Conservation (phyloP, 2,797 vertebrate genomes). For the Fringilla coelebs region DNA sequence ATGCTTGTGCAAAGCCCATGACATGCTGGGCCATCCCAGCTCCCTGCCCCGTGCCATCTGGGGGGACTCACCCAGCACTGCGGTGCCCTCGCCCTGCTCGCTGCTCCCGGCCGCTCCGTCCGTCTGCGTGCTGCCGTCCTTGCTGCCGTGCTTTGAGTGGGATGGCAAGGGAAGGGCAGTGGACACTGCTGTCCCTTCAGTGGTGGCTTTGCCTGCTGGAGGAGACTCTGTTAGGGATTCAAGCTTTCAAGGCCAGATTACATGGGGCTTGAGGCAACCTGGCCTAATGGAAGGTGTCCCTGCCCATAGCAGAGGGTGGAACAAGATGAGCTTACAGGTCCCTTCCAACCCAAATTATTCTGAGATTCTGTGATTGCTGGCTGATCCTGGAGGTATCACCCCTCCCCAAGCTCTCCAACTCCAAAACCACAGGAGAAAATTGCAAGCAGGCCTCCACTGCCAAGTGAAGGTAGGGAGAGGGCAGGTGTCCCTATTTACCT, state of each 20-base stretch:
- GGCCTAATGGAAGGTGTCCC: background rate
- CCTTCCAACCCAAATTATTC: background rate
- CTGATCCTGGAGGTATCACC: background rate
- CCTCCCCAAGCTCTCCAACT: background rate
- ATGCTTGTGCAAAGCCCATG: background rate
- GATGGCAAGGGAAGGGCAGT: slow-evolving; percentile 21
- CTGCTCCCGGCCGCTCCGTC: slow-evolving; percentile 46
- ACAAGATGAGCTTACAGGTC: background rate
- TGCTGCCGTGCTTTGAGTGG: slow-evolving; percentile 73
- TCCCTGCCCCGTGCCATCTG: rapidly evolving
- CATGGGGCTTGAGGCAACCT: background rate
- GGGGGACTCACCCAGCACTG: slow-evolving; percentile 59
- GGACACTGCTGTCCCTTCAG: slow-evolving; percentile 35
- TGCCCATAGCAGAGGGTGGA: background rate
- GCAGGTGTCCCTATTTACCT: slow-evolving; percentile 77
- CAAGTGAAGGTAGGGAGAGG: rapidly evolving
- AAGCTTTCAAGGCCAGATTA: background rate
- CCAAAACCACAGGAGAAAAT: background rate
- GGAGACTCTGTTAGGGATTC: background rate
- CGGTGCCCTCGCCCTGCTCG: slow-evolving; percentile 24
- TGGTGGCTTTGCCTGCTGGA: slow-evolving; percentile 77
- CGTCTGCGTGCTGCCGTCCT: slow-evolving; percentile 87
- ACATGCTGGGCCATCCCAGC: rapidly evolving
- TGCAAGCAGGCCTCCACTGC: background rate
- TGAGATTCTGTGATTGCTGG: background rate